Evolutionary conservation across 2,797 vertebrate genomes (phyloP).

Genomic region (Anguilla marmorata): DNA sequence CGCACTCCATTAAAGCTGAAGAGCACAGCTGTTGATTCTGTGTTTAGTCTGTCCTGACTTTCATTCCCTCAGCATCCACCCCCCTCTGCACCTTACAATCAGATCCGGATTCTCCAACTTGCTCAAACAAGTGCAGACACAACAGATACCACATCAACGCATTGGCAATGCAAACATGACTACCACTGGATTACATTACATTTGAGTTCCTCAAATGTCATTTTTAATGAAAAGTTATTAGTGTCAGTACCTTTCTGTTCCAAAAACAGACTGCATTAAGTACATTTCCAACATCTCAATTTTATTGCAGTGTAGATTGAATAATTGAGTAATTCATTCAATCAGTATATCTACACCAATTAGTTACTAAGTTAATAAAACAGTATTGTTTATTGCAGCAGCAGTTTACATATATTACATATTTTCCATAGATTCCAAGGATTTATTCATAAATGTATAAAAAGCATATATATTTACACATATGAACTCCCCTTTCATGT

Average conservation of each 20-base stretch:
- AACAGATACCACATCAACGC: background rate
- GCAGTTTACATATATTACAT: background rate
- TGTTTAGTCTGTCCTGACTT: slow-evolving; percentile 11
- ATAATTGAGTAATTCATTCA: background rate
- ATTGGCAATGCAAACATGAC: background rate
- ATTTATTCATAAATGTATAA: background rate
- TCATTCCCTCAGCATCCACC: background rate
- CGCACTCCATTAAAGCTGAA: background rate
- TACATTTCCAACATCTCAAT: background rate
- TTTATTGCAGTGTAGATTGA: background rate
- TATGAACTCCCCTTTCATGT: background rate
- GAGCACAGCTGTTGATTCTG: background rate
- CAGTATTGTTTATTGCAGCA: background rate
- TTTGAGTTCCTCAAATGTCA: background rate
- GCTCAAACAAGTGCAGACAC: background rate
- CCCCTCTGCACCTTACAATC: background rate
- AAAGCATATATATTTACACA: background rate
- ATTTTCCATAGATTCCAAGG: background rate
- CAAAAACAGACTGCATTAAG: background rate
- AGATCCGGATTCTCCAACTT: background rate
- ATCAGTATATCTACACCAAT: background rate
- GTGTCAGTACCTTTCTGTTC: background rate
- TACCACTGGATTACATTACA: background rate
- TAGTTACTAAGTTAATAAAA: background rate
- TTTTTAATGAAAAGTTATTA: background rate